A percentile compares a stretch with the other conserved stretches of the same genome.
Evolutionary conservation across 2,113 vertebrate species (phyloP).

Genomic region (Hyperopisus bebe): DNA sequence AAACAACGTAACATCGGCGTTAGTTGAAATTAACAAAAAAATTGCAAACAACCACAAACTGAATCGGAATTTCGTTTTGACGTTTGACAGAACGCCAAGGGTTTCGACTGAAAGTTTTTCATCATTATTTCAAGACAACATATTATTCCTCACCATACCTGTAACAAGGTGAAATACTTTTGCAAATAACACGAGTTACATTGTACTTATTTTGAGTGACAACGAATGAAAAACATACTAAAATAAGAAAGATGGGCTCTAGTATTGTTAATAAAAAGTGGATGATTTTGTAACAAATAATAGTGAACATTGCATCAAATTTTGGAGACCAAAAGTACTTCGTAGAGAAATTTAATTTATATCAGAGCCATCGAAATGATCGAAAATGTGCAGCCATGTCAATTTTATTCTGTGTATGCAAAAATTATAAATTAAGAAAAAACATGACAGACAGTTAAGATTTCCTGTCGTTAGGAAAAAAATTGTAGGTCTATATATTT

Average conservation of each 20-base stretch:
- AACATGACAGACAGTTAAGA: background rate
- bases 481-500: background rate
- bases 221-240: background rate
- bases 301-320: background rate
- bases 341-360: background rate
- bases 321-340: background rate
- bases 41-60: background rate
- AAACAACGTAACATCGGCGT: background rate
- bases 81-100: background rate
- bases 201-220: background rate
- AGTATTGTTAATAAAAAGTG: background rate
- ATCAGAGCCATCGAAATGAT: background rate
- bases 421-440: background rate
- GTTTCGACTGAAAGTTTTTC: background rate
- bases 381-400: background rate
- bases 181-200: background rate
- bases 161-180: background rate
- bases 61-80: background rate
- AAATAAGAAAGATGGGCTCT: background rate
- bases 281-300: background rate
- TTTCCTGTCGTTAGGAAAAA: background rate
- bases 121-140: background rate
- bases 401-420: background rate
- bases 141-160: background rate
- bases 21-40: background rate